phyloP scores from a whole-genome alignment of 2,888 invertebrate species.

The Galeruca laticollis region DNA sequence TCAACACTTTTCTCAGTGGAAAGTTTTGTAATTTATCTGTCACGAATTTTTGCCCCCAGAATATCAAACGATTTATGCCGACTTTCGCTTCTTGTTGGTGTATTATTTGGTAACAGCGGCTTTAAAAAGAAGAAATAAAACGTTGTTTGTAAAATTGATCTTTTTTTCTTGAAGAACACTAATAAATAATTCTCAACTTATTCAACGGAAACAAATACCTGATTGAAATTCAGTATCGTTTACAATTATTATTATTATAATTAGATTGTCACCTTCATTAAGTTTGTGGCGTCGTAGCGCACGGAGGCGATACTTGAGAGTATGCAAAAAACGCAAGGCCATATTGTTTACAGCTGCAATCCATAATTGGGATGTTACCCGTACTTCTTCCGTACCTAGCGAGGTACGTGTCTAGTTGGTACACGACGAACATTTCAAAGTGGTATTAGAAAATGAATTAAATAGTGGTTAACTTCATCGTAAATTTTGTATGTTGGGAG shows the following conservation, averaged over 20 bases:
- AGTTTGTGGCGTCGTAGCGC: constrained; percentile 4
- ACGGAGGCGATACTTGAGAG: constrained; percentile 32
- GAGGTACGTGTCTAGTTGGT: constrained; percentile 26
- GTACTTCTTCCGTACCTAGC: constrained; percentile 23
- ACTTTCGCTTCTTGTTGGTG: too few species aligned
- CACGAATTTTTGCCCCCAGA: too few species aligned
- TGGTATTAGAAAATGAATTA: not conserved
- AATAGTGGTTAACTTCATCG: too few species aligned
- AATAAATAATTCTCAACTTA: not conserved
- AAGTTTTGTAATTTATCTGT: too few species aligned
- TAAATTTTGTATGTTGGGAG: too few species aligned
- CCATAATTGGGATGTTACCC: constrained; percentile 37
- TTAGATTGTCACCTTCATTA: constrained; percentile 22
- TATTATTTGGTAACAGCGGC: too few species aligned
- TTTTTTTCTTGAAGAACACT: too few species aligned
- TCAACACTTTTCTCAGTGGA: too few species aligned
- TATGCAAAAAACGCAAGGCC: constrained; percentile 41
- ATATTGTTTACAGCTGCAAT: constrained; percentile 23
- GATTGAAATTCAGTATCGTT: not conserved
- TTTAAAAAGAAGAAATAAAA: too few species aligned
- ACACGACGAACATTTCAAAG: constrained; percentile 17
- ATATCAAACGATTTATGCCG: too few species aligned
- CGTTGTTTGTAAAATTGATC: too few species aligned
- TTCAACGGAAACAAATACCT: not conserved
- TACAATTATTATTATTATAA: constrained; percentile 11